phyloP scores from a whole-genome alignment of 2,797 vertebrate species.

The Lycodopsis pacificus region DNA sequence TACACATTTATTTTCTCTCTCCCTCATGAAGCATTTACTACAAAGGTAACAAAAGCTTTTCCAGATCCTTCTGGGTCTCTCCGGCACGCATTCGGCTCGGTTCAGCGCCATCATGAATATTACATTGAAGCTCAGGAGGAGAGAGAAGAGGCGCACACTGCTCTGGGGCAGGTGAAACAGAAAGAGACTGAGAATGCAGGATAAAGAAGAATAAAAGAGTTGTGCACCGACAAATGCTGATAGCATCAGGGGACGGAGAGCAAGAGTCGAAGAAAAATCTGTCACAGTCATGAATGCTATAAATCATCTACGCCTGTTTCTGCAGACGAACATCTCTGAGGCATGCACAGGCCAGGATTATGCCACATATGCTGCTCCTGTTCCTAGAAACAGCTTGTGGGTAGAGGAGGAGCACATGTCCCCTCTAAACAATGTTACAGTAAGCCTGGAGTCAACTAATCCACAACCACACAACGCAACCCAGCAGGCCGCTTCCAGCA shows the following conservation, averaged over 20 bases:
- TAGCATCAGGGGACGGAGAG: slow-evolving; percentile 31
- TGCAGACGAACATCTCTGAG: slow-evolving; percentile 50
- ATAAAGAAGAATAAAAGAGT: slow-evolving; percentile 23
- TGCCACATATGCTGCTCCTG: slow-evolving; percentile 47
- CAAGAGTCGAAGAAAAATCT: slow-evolving; percentile 31
- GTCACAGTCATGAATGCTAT: slow-evolving; percentile 24
- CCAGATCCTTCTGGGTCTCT: slow-evolving; percentile 45
- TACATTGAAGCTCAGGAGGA: slow-evolving; percentile 49
- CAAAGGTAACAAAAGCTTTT: slow-evolving; percentile 57
- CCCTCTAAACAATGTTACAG: slow-evolving; percentile 38
- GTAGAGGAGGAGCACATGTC: slow-evolving; percentile 56
- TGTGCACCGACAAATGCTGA: slow-evolving; percentile 21
- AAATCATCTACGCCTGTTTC: slow-evolving; percentile 24
- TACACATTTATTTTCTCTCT: slow-evolving; percentile 25
- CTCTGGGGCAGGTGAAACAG: slow-evolving; percentile 15
- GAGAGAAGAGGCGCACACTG: slow-evolving; percentile 6
- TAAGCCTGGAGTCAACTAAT: slow-evolving; percentile 57
- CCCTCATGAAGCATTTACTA: slow-evolving; percentile 41
- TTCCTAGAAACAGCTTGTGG: slow-evolving; percentile 58
- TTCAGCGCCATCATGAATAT: slow-evolving; percentile 65
- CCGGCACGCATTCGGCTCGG: slow-evolving; percentile 33
- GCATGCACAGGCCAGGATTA: slow-evolving; percentile 38
- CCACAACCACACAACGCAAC: slow-evolving; percentile 47
- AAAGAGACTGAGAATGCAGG: neutral
- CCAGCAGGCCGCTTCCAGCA: slow-evolving; percentile 24